These are phyloP conservation scores for Acyrthosiphon pisum DNA, from an alignment of 1,140 invertebrate genomes.

Conservation along the genomic window DNA sequence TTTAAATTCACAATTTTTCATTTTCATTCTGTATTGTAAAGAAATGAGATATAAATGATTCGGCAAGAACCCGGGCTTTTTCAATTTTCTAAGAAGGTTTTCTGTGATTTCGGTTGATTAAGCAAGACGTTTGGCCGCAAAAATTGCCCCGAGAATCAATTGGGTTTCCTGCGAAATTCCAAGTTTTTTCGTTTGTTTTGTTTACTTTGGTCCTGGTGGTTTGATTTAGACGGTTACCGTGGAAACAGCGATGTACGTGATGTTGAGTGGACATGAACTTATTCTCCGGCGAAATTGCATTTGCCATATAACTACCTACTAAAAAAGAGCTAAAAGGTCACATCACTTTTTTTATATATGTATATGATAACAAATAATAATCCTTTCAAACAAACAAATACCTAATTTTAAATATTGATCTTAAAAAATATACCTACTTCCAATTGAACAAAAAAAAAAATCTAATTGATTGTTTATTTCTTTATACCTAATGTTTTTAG, in stretches of 20 bases:
- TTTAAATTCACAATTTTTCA: background rate
- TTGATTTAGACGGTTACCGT: conserved; percentile 52
- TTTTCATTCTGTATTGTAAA: background rate
- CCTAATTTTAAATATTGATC: conserved; percentile 5
- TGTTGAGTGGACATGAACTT: conserved; percentile 47
- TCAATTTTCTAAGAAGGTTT: conserved; percentile 26
- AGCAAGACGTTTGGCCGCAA: conserved; percentile 37
- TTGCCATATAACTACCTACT: background rate
- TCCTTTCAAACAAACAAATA: background rate
- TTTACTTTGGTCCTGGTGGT: conserved; percentile 44
- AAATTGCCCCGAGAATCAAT: conserved; percentile 46
- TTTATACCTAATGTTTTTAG: background rate
- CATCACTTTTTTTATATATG: background rate
- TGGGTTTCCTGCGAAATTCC: background rate
- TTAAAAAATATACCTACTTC: background rate
- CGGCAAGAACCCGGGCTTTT: background rate
- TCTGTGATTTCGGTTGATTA: conserved; percentile 48
- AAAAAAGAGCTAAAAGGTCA: background rate
- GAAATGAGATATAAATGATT: background rate
- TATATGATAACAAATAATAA: background rate
- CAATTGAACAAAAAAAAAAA: background rate
- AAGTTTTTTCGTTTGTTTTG: conserved; percentile 42
- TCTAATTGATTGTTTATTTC: background rate
- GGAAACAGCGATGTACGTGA: conserved; percentile 45
- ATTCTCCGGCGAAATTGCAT: conserved; percentile 37